Conservation (phyloP, 1,140 invertebrate genomes). For the Drosophila ercepeae region DNA sequence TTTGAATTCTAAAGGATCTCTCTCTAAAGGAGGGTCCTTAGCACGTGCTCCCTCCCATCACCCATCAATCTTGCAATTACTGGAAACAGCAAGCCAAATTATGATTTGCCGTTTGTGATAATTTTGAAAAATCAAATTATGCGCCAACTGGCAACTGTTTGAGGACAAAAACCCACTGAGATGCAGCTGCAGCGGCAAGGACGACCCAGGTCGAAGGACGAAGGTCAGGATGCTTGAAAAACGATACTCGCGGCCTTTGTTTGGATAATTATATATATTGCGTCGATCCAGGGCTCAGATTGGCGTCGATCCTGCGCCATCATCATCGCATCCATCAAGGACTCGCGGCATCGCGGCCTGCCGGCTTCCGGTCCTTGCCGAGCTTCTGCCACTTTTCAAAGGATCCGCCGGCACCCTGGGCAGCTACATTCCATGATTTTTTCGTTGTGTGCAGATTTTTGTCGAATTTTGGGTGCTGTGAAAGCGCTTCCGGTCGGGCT, state of each 20-base stretch:
- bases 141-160: slow-evolving; percentile 53
- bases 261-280: slow-evolving; percentile 73
- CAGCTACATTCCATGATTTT: slow-evolving; percentile 2
- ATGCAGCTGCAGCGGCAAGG: slow-evolving; percentile 45
- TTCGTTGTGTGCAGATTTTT: neutral
- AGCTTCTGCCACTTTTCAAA: slow-evolving; percentile 35
- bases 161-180: neutral
- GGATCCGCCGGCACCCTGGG: slow-evolving; percentile 36
- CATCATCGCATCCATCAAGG: slow-evolving; percentile 39
- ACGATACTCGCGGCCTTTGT: slow-evolving; percentile 67
- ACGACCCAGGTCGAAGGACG: slow-evolving; percentile 5
- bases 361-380: slow-evolving; percentile 50
- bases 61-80: slow-evolving; percentile 61
- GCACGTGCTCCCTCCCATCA: slow-evolving; percentile 47
- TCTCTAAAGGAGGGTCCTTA: slow-evolving; percentile 9
- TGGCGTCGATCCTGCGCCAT: slow-evolving; percentile 31
- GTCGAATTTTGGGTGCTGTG: slow-evolving; percentile 46
- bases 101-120: slow-evolving; percentile 24
- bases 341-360: slow-evolving; percentile 45
- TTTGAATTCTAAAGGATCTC: slow-evolving; percentile 13
- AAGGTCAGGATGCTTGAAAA: slow-evolving; percentile 73
- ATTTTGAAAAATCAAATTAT: slow-evolving; percentile 65
- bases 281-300: slow-evolving; percentile 35
- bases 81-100: slow-evolving; percentile 32
- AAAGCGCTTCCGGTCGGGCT: slow-evolving; percentile 74